A percentile compares a stretch with the other conserved stretches of the same genome.
Conservation (phyloP, 2,888 invertebrate genomes). For the Dolichomitus sp. region DNA sequence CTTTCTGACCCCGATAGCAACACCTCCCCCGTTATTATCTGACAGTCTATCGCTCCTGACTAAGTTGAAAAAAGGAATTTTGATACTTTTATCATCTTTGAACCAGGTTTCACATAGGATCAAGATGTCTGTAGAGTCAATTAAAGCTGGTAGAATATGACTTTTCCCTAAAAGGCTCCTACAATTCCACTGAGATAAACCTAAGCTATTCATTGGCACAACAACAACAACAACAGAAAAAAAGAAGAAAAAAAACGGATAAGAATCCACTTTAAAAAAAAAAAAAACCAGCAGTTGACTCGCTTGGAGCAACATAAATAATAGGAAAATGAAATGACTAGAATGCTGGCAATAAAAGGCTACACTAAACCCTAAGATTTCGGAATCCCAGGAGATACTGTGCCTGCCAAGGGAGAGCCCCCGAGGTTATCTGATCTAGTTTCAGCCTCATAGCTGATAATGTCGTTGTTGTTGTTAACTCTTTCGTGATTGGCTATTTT, state of each 20-base stretch:
- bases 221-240: not conserved
- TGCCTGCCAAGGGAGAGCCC: too few relatives aligned
- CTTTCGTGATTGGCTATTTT: too few relatives aligned
- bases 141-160: not conserved
- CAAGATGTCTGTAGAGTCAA: not conserved
- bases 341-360: too few relatives aligned
- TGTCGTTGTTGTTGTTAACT: too few relatives aligned
- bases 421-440: too few relatives aligned
- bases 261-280: not conserved
- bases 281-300: too few relatives aligned
- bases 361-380: too few relatives aligned
- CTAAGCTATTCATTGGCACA: not conserved
- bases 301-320: too few relatives aligned
- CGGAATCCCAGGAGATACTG: too few relatives aligned
- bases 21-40: not conserved
- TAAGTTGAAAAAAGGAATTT: not conserved
- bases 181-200: slow-evolving; percentile 9
- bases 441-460: too few relatives aligned
- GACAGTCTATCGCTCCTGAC: not conserved
- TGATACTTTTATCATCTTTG: not conserved
- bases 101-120: slow-evolving; percentile 6
- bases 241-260: not conserved
- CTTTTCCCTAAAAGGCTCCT: not conserved
- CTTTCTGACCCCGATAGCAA: not conserved
- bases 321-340: too few relatives aligned